phyloP scores from a whole-genome alignment of 2,888 invertebrate genomes.

The Catocala sponsa region DNA sequence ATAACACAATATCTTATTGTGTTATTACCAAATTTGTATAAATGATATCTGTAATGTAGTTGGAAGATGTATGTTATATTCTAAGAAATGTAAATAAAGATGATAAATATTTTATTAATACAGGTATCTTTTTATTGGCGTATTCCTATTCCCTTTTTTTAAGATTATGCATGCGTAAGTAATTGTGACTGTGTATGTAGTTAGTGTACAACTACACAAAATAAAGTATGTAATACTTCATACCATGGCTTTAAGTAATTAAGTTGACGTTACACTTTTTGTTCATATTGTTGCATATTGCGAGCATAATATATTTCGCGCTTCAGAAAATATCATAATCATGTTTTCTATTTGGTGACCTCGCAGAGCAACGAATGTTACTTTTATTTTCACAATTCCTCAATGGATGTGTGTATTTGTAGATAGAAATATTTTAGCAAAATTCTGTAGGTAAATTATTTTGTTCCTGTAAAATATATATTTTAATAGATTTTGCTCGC shows the following conservation, averaged over 20 bases:
- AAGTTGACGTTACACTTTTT: no score
- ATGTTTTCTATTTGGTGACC: constrained; percentile 13
- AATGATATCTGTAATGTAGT: constrained; percentile 33
- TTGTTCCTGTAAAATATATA: not conserved
- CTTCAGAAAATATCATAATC: no score
- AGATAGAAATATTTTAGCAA: constrained; percentile 16
- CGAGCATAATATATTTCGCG: no score
- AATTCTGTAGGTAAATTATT: not conserved
- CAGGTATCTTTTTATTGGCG: not conserved
- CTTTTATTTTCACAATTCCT: constrained; percentile 20
- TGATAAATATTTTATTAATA: constrained; percentile 46
- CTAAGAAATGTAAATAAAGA: constrained; percentile 49
- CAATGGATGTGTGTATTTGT: constrained; percentile 17
- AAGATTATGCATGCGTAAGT: not conserved
- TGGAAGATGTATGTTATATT: constrained; percentile 26
- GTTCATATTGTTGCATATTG: no score
- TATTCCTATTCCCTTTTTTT: not conserved
- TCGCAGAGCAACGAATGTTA: constrained; percentile 20
- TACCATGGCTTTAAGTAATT: no score
- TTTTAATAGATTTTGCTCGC: no score
- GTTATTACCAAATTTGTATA: constrained; percentile 30
- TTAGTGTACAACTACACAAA: no score
- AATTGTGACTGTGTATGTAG: constrained; percentile 13
- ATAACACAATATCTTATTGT: no score
- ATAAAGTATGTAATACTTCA: no score